Evolutionary conservation across 2,797 vertebrate genomes (phyloP), one percentile per base, ranked within the genome.

Genomic region (Glyptemys insculpta): DNA sequence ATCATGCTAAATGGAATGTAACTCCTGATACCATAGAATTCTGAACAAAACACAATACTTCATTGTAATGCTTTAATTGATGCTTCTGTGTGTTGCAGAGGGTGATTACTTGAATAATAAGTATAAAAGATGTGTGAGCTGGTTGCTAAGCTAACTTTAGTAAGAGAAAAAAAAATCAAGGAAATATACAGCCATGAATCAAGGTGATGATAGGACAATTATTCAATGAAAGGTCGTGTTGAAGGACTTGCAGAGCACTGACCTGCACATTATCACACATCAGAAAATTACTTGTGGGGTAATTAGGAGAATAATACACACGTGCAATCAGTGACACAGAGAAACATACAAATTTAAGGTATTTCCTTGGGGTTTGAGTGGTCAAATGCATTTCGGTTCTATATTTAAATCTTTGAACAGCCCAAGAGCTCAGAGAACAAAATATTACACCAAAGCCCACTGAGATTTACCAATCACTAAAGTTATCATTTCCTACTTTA

Each of bases 261-360:
- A 97, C 95, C 95, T 96, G 94, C 78, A 95, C 90, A 97, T 23
- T 91, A 96, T 90, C 96, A 94, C 89, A 90, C 81, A 91, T 76
- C 91, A 95, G 92, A 95, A 96, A 87, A 96, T 72, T 96, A 92
- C 85, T 95, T 90, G 97, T 97, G 89, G 87, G 90, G 84, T 98
- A 98, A 98, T 98, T 98, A 98, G 98, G 97, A 95, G 94, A 97
- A 97, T 95, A 96, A 95, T 91, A 87, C 25, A 89, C 41, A 93
- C 83, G 59, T 91, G 62, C 47, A 95, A 78, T 83, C 83, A 95
- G 34, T 95, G 90, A 86, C 79, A 96, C 94, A 81, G 85, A 86
- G 83, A 91, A 97, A 83, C 93, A 94, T 44, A 93, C 7, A 91
- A 29, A 83, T n/a, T 81, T 90, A 88, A 83, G 27, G 57, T 92